Evolutionary conservation across 2,797 vertebrate genomes (phyloP), one percentile per base, ranked within the genome.

Genomic region (Poeciliopsis turneri): DNA sequence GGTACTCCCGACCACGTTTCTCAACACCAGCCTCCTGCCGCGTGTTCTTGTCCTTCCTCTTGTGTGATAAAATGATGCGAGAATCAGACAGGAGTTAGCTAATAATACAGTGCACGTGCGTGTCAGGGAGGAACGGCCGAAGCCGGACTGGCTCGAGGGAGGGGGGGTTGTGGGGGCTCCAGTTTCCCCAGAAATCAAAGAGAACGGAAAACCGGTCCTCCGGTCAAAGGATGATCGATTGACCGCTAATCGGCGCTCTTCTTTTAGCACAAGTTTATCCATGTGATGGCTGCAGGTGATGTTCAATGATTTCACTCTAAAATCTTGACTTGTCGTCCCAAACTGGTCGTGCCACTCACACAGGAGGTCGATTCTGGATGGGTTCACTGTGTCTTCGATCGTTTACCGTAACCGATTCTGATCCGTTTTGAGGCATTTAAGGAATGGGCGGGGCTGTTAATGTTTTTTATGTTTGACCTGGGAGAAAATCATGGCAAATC

Each of bases 1-100:
- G 93, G 91, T 94, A 92, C 78, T 59, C 74, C 74, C 6, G 10
- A 66, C 43, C 23, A 16, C 39, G 69, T 74, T 78, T 4, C 7
- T 66, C 33, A 36, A 66, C 8, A 11, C 6, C 30, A 10, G 64
- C 23, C 12, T 71, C n/a, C 43, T 28, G 69, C n/a, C 6, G 20
- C 13, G 36, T 12, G 64, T 9, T 68, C 36, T 43, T 25, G 36
- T 20, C 33, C 18, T 66, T 66, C 20, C 33, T 23, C 33, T 9
- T 9, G 20, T 68, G 59, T 36, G 59, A 10, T 36, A 10, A 36
- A 66, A 66, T 39, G 16, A 64, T 64, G 59, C 39, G 30, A 36
- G 16, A 64, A 5, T 33, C n/a, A 33, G 33, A 30, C 33, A 9
- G 30, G 59, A 36, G 3, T 20, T 36, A 23, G 61, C 61, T 39